Evolutionary conservation across 2,797 vertebrate species (phyloP), one percentile per base, ranked within the genome.

Genomic region (Neopelma chrysocephalum): DNA sequence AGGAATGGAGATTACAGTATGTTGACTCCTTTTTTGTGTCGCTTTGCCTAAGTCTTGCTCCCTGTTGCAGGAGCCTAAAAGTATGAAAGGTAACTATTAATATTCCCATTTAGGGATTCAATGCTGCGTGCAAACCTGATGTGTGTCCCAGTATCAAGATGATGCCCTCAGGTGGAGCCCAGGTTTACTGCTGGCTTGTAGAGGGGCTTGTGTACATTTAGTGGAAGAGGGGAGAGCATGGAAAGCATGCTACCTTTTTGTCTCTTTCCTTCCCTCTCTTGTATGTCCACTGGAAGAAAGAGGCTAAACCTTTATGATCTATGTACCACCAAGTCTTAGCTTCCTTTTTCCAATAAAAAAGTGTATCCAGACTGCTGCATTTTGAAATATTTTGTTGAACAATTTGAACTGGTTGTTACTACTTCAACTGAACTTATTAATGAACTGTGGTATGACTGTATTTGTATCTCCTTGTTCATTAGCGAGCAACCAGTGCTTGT

Each of bases 111-210:
- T 50, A 43, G 38, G 48, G 18, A 56, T 50, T 92, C 19, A 68
- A 0, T 89, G 26, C 26, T 79, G 32, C n/a, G 10, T 32, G 14
- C 48, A 72, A 62, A 76, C 29, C 12, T 80, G 31, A 14, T 64
- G 21, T 57, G 23, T 38, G 48, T 77, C 81, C 64, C 38, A 57
- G 38, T 73, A 68, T 79, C 87, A 81, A 88, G 89, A 90, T 68
- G 78, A 91, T 94, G 93, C 68, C 78, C 68, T 92, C 60, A 85
- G 84, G 36, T 90, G 78, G 80, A 89, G 70, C 70, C 62, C 26
- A 60, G 32, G 68, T 45, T 96, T 85, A 70, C 45, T 91, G 81
- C 75, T 90, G 83, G 64, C 50, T 82, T 93, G n/a, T 57, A 17
- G 34, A 70, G 25, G 12, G 38, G 17, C 53, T 76, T 73, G 26